A percentile compares a stretch with the other conserved stretches of the same genome.
Conservation (phyloP, 2,888 invertebrate genomes). For the Cistogaster globosa region DNA sequence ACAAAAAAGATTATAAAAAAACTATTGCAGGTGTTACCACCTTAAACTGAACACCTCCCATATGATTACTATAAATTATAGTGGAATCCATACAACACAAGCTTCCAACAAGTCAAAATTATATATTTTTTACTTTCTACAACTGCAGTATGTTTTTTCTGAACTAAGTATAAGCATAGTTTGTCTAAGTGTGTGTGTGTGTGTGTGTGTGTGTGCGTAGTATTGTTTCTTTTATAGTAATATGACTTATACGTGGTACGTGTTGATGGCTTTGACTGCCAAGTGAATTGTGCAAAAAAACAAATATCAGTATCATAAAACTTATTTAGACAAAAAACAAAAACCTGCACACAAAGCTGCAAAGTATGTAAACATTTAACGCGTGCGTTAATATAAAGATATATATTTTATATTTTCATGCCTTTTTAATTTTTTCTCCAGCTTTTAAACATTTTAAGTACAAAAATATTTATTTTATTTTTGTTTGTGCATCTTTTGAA, state of each 20-base stretch:
- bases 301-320: background rate
- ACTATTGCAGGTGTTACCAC: background rate
- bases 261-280: slow-evolving; percentile 12
- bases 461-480: slow-evolving; percentile 48
- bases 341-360: background rate
- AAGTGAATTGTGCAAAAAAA: background rate
- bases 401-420: background rate
- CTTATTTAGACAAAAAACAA: background rate
- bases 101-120: slow-evolving; percentile 22
- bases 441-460: slow-evolving; percentile 4
- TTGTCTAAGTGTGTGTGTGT: background rate
- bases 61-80: slow-evolving; percentile 37
- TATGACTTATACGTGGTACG: slow-evolving; percentile 7
- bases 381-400: background rate
- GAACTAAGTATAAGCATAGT: no score
- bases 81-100: slow-evolving; percentile 2
- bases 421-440: slow-evolving; percentile 1
- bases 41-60: slow-evolving; percentile 40
- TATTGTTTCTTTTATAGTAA: background rate
- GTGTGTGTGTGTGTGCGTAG: background rate
- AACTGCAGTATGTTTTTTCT: slow-evolving; percentile 49
- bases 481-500: slow-evolving; percentile 27
- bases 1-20: no score
- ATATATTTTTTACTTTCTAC: slow-evolving; percentile 8
- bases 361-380: background rate